Percentiles rank a stretch among this genome's conserved stretches.
Evolutionary conservation across 2,113 vertebrate genomes (phyloP).

Genomic region (Hippocampus barbouri): DNA sequence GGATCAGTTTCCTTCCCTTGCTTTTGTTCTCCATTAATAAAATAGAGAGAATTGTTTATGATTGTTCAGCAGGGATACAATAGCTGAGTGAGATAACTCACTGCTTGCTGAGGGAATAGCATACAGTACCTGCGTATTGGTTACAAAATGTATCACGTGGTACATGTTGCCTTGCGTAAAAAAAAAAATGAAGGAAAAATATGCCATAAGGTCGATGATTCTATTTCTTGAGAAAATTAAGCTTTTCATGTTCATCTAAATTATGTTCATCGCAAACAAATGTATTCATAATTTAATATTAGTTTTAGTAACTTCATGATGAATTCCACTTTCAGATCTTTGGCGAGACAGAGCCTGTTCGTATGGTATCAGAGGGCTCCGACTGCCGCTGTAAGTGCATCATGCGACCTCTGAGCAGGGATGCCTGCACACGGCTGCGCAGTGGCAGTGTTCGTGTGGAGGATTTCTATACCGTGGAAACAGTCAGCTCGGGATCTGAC

Average conservation of each 20-base stretch:
- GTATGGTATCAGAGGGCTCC: constrained; percentile 90
- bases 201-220: too few relatives aligned
- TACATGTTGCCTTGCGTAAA: background rate
- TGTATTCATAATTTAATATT: background rate
- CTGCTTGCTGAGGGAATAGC: constrained; percentile 9
- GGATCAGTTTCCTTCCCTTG: constrained; percentile 46
- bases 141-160: too few relatives aligned
- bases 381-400: constrained; percentile 98
- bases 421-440: constrained; percentile 82
- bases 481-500: constrained; percentile 88
- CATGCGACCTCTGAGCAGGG: constrained; percentile 88
- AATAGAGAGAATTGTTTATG: constrained; percentile 37
- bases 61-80: constrained; percentile 21
- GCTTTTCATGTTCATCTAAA: background rate
- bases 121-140: background rate
- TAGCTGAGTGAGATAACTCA: constrained; percentile 13
- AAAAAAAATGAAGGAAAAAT: background rate
- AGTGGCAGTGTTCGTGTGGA: constrained; percentile 78
- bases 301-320: background rate
- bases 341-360: constrained; percentile 84
- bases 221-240: background rate
- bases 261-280: too few relatives aligned
- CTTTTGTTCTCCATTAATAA: constrained; percentile 41
- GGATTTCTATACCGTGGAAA: constrained; percentile 96
- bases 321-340: constrained; percentile 74